A percentile compares a stretch with the other conserved stretches of the same genome.
Evolutionary conservation across 2,888 invertebrate genomes (phyloP).

Genomic region (Iphiclides podalirius): DNA sequence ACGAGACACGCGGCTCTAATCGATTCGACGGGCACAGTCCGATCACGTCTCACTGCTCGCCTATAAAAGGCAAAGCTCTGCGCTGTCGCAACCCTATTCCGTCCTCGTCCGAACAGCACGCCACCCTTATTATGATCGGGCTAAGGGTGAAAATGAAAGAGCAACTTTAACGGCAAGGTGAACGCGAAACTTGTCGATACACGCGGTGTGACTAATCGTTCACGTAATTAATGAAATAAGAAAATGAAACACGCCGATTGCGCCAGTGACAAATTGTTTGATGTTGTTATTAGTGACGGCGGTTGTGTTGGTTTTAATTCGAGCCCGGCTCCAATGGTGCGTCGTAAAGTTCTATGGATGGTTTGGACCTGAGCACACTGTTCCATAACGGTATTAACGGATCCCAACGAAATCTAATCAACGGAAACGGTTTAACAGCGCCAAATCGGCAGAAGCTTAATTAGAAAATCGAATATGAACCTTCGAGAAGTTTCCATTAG

Average conservation of each 20-base stretch:
- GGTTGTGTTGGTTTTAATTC: conserved; percentile 2
- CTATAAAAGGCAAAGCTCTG: conserved; percentile 32
- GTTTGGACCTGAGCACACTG: no score
- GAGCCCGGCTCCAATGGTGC: neutral
- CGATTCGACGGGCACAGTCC: conserved; percentile 51
- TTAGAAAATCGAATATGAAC: neutral
- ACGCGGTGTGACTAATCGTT: conserved; percentile 37
- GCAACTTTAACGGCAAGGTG: neutral
- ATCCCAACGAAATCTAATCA: neutral
- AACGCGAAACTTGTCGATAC: no score
- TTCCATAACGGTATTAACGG: neutral
- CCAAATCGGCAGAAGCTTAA: neutral
- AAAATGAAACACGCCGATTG: conserved; percentile 36
- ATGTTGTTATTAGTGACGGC: conserved; percentile 25
- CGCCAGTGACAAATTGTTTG: conserved; percentile 38
- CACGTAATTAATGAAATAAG: conserved; percentile 43
- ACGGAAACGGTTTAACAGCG: neutral
- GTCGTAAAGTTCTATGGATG: conserved; percentile 4
- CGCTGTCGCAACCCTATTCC: conserved; percentile 10
- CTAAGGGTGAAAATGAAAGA: conserved; percentile 4
- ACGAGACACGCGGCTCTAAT: conserved; percentile 51
- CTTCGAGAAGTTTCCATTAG: neutral
- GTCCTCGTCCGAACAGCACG: neutral
- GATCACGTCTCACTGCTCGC: conserved; percentile 32
- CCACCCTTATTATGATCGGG: neutral